Base-by-base conservation (phyloP, 2,888 invertebrate species). In the Bellardia pandia region DNA sequence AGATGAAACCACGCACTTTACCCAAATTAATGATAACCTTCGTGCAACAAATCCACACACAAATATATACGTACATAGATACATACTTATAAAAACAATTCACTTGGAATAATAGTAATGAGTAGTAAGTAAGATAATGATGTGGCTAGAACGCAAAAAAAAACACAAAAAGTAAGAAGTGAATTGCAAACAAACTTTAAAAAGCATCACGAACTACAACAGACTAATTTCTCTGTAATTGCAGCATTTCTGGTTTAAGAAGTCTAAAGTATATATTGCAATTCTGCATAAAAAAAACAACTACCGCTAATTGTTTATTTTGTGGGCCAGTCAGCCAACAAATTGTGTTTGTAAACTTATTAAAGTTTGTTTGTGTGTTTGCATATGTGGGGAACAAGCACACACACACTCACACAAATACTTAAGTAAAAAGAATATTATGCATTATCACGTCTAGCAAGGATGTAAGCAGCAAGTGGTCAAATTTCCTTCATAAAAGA, bases 1-100 rank as follows among this genome's bases (percentile, higher is more conserved):
- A 82, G 60, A 81, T 86, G 45, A 75, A 86, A 83, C 83, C 86
- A 76, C 79, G 71, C 86, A 72, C 45, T 83, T 83, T 83, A 76
- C 79, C 66, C 75, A 79, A 66, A 86, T 83, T 66, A 86, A 86
- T 86, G 81, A 86, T 86, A 83, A 79, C 72, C 71, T 64, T 79
- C 13, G n/a, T 60, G 48, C 64, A 69, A 62, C 56, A 48, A 68
- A 7, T 14, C 23, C 23, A 37, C 11, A 40, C 37, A 51, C 14
- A 62, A 1, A n/a, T n/a, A 62, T 30, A 37, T 7, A 42, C 58
- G 45, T 40, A 30, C 37, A 42, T 8, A 66, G 7, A 23, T 11
- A 14, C 3, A 42, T 11, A n/a, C 53, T 7, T 62, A 58, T 45
- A 79, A 60, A 48, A 48, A 23, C 16, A 45, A 64, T 40, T 33